Conservation (phyloP, 2,888 invertebrate genomes). For the Synanthedon tipuliformis region DNA sequence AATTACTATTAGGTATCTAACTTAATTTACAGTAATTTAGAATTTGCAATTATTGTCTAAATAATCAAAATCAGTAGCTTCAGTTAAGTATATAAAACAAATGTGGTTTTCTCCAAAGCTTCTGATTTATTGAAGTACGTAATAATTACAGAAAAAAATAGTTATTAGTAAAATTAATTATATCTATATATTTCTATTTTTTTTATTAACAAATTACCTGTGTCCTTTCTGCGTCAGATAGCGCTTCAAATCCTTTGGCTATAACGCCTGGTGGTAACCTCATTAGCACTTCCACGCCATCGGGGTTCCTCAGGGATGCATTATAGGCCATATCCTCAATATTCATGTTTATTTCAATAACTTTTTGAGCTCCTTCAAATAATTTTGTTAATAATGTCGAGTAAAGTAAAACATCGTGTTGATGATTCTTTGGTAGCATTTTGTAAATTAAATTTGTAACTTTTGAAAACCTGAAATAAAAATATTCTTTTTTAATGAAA, state of each 20-base stretch:
- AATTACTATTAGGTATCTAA: not conserved
- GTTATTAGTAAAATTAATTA: not conserved
- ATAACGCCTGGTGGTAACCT: slow-evolving; percentile 32
- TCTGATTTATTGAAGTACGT: not conserved
- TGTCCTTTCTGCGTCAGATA: slow-evolving; percentile 52
- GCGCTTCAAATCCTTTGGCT: slow-evolving; percentile 45
- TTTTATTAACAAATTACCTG: slow-evolving; percentile 29
- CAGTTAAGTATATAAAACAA: too few relatives aligned
- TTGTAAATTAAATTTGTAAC: slow-evolving; percentile 37
- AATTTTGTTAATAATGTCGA: slow-evolving; percentile 51
- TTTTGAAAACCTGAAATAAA: slow-evolving; percentile 39
- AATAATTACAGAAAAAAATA: not conserved
- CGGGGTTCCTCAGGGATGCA: slow-evolving; percentile 43
- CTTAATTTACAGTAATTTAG: too few relatives aligned
- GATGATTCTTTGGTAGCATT: slow-evolving; percentile 32
- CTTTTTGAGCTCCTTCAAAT: slow-evolving; percentile 40
- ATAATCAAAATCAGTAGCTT: too few relatives aligned
- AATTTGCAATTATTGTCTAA: too few relatives aligned
- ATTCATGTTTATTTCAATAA: slow-evolving; percentile 45
- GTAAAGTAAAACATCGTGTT: slow-evolving; percentile 47
- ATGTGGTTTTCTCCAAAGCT: not conserved
- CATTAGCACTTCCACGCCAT: slow-evolving; percentile 35
- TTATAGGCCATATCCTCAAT: slow-evolving; percentile 53
- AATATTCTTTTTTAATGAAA: not conserved
- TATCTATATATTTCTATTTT: not conserved